Evolutionary conservation across 2,113 vertebrate genomes (phyloP).

Genomic region (Scomber scombrus): DNA sequence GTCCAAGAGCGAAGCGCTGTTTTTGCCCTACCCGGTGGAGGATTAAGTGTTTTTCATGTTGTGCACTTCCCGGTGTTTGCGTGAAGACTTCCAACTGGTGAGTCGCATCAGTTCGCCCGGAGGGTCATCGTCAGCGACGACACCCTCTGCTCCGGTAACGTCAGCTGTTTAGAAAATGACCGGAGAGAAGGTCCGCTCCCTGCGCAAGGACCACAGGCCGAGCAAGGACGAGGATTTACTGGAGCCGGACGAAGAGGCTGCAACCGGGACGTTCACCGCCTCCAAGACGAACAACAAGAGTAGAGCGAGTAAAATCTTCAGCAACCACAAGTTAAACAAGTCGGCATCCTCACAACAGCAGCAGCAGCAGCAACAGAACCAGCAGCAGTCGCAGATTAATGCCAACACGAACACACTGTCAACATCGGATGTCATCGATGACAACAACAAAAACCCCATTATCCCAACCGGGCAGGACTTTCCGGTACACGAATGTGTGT

Average conservation of each 20-base stretch:
- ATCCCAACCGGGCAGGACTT: constrained; percentile 84
- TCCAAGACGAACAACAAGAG: constrained; percentile 82
- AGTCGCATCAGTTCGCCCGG: constrained; percentile 71
- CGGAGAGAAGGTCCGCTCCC: constrained; percentile 96
- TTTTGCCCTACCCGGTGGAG: constrained; percentile 35
- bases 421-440: constrained; percentile 78
- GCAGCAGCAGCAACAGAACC: constrained; percentile 63
- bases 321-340: constrained; percentile 88
- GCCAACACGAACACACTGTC: constrained; percentile 78
- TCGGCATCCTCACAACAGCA: constrained; percentile 79
- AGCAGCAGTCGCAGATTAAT: constrained; percentile 77
- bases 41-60: constrained; percentile 80
- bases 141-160: constrained; percentile 69
- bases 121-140: constrained; percentile 79
- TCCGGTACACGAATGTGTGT: constrained; percentile 97
- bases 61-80: constrained; percentile 57
- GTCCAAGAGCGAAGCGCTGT: background rate
- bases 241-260: constrained; percentile 93
- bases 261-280: constrained; percentile 88
- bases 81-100: constrained; percentile 68
- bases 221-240: constrained; percentile 92
- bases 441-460: constrained; percentile 85
- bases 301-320: constrained; percentile 87
- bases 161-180: constrained; percentile 87
- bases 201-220: constrained; percentile 92